Conservation (phyloP, 2,797 vertebrate genomes). For the Acanthurus tractus region DNA sequence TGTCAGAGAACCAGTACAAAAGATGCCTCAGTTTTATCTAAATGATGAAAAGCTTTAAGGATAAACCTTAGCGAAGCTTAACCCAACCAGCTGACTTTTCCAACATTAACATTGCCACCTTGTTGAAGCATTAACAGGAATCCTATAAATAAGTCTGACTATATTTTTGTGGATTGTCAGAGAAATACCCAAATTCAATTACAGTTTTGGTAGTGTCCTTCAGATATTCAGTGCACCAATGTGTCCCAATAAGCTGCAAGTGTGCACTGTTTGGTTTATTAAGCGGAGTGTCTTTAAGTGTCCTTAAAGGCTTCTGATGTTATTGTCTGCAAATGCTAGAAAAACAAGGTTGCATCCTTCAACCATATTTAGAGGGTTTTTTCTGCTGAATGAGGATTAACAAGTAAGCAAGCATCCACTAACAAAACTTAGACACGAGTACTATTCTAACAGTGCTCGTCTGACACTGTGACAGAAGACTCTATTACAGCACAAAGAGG, state of each 20-base stretch:
- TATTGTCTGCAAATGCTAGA: not conserved
- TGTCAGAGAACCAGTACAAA: not conserved
- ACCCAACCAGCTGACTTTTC: not conserved
- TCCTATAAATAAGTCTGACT: not conserved
- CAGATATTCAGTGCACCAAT: not conserved
- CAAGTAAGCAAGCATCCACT: constrained; percentile 3
- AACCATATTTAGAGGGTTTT: not conserved
- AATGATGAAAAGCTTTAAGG: not conserved
- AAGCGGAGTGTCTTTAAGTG: not conserved
- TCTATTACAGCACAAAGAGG: constrained; percentile 22
- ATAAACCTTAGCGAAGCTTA: not conserved
- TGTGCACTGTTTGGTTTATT: constrained; percentile 4
- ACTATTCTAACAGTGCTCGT: constrained; percentile 1
- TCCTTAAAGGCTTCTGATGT: not conserved
- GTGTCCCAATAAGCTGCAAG: not conserved
- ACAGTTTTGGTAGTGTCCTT: not conserved
- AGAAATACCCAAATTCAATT: not conserved
- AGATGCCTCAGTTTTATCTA: not conserved
- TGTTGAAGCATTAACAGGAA: constrained; percentile 14
- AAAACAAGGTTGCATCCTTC: not conserved
- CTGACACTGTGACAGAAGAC: constrained; percentile 21
- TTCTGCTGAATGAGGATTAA: constrained; percentile 25
- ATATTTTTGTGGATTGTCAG: not conserved
- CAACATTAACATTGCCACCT: constrained; percentile 3
- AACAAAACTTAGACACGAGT: constrained; percentile 13